Conservation (phyloP, 2,113 vertebrate species). For the Micronycteris hirsuta region DNA sequence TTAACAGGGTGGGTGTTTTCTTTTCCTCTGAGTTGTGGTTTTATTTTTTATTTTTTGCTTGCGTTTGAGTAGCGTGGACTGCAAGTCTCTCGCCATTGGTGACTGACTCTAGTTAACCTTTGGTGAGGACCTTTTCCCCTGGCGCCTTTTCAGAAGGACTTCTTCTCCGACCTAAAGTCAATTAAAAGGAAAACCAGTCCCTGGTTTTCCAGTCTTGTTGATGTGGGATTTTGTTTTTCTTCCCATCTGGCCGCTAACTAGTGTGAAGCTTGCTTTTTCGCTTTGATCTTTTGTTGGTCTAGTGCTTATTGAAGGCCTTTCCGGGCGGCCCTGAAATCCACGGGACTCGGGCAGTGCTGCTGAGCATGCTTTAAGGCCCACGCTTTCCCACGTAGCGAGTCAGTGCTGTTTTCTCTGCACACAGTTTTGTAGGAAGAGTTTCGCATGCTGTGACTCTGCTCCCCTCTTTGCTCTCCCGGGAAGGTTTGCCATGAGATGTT, state of each 20-base stretch:
- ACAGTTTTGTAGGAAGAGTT: background rate
- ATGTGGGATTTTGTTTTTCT: background rate
- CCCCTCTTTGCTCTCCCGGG: background rate
- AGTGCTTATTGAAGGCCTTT: background rate
- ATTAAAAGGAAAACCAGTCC: background rate
- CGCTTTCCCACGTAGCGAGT: background rate
- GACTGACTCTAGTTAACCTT: background rate
- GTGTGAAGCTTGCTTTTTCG: background rate
- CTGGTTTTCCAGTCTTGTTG: background rate
- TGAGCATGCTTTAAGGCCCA: background rate
- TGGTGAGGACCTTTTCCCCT: background rate
- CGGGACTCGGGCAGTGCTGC: background rate
- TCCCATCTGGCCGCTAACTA: background rate
- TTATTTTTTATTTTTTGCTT: background rate
- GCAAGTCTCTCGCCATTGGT: background rate
- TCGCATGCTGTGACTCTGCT: background rate
- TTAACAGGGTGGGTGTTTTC: background rate
- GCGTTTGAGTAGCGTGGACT: background rate
- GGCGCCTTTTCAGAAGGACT: background rate
- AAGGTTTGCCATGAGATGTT: background rate
- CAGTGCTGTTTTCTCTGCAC: background rate
- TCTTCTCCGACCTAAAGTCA: background rate
- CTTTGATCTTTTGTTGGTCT: background rate
- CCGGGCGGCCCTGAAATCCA: background rate
- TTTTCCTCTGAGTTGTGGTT: background rate